A percentile compares a stretch with the other conserved stretches of the same genome.
Conservation (phyloP, 2,888 invertebrate genomes). For the Drosophila nr. medialis region DNA sequence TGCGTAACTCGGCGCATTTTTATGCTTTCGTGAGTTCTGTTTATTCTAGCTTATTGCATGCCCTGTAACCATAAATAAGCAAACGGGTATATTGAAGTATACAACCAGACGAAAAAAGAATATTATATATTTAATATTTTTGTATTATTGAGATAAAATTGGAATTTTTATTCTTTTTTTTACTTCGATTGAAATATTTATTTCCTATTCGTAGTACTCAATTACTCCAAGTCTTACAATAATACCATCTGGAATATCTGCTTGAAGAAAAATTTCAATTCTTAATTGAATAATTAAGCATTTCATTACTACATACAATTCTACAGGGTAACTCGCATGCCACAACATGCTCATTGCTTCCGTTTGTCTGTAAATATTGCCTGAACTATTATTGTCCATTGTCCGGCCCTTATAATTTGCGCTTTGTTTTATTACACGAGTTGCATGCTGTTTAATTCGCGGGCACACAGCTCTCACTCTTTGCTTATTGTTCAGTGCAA, state of each 20-base stretch:
- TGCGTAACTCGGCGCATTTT: slow-evolving; percentile 51
- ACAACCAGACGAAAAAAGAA: background rate
- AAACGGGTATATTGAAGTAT: background rate
- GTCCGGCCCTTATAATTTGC: slow-evolving; percentile 72
- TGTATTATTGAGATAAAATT: background rate
- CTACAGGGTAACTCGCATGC: slow-evolving; percentile 3
- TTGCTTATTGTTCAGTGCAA: slow-evolving; percentile 35
- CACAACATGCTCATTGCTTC: background rate
- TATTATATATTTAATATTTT: background rate
- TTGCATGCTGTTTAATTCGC: slow-evolving; percentile 70
- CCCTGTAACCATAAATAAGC: slow-evolving; percentile 9
- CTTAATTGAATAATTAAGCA: background rate
- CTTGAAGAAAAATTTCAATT: background rate
- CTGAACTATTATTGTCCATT: slow-evolving; percentile 36
- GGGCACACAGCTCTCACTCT: slow-evolving; percentile 11
- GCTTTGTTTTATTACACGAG: slow-evolving; percentile 70
- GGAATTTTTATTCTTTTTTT: background rate
- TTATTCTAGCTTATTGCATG: slow-evolving; percentile 25
- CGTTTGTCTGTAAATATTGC: slow-evolving; percentile 35
- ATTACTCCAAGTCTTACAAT: background rate
- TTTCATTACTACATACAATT: too few relatives aligned
- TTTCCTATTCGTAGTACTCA: background rate
- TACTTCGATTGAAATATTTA: background rate
- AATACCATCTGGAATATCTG: background rate
- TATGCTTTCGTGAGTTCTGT: slow-evolving; percentile 61